A percentile compares a stretch with the other conserved stretches of the same genome.
These are phyloP conservation scores for Indicator maculatus DNA, from an alignment of 2,113 vertebrate species.

Conservation along the genomic window DNA sequence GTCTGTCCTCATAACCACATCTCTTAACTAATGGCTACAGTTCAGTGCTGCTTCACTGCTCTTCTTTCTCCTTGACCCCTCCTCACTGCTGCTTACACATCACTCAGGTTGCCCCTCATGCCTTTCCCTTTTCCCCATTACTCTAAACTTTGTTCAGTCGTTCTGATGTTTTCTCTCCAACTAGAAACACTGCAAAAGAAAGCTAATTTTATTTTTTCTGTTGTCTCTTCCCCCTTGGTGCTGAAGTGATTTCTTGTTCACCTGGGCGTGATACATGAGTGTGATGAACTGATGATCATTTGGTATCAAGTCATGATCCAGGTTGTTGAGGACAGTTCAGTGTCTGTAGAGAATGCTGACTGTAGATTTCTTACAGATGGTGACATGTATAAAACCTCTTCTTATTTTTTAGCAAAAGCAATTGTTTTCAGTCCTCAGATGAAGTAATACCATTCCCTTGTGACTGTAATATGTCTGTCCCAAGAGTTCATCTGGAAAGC, in stretches of 20 bases:
- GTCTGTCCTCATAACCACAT: not conserved
- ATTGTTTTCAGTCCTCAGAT: not conserved
- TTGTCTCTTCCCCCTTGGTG: not conserved
- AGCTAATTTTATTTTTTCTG: not conserved
- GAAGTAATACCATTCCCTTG: not conserved
- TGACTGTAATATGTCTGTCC: not conserved
- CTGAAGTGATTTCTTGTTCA: not conserved
- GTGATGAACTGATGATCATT: not conserved
- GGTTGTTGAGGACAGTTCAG: not conserved
- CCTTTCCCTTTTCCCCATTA: not conserved
- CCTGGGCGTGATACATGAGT: not conserved
- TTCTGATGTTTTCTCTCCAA: not conserved
- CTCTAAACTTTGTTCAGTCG: not conserved
- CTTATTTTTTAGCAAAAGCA: not conserved
- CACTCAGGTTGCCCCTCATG: not conserved
- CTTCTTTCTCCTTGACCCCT: not conserved
- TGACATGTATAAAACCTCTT: not conserved
- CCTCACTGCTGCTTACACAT: not conserved
- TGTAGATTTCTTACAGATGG: not conserved
- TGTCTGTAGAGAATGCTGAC: not conserved
- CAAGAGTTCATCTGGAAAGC: not conserved
- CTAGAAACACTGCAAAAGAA: not conserved
- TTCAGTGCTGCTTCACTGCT: not conserved
- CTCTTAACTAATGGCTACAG: not conserved
- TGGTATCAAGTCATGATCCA: not conserved